A percentile compares a stretch with the other conserved stretches of the same genome.
Conservation (phyloP, 1,140 invertebrate genomes). For the Cydia fagiglandana region DNA sequence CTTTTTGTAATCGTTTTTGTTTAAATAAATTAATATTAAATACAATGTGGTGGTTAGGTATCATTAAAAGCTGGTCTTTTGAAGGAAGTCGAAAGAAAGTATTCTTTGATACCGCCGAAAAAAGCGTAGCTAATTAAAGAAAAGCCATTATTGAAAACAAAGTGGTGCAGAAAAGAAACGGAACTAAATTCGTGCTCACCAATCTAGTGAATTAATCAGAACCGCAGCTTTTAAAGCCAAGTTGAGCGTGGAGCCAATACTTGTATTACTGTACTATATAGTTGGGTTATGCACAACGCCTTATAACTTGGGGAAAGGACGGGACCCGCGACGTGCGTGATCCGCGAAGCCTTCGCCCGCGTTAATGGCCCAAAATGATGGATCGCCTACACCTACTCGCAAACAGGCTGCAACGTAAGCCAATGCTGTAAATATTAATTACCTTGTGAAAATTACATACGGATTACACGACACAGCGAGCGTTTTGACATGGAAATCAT, state of each 20-base stretch:
- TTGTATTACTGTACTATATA: neutral
- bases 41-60: too few species aligned
- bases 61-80: too few species aligned
- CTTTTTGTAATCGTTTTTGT: too few species aligned
- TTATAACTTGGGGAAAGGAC: conserved; percentile 12
- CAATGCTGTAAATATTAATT: conserved; percentile 11
- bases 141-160: too few species aligned
- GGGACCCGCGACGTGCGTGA: conserved; percentile 24
- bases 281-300: conserved; percentile 12
- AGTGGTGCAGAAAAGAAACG: neutral
- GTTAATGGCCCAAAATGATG: conserved; percentile 23
- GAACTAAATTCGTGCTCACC: too few species aligned
- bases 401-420: conserved; percentile 19
- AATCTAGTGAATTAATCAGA: neutral
- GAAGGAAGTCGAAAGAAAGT: too few species aligned
- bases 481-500: neutral
- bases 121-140: too few species aligned
- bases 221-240: neutral
- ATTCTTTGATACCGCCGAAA: too few species aligned
- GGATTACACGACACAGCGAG: neutral
- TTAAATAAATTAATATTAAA: too few species aligned
- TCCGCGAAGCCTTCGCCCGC: neutral
- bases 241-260: neutral
- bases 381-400: neutral
- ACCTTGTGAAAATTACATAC: neutral